Conservation (phyloP, 2,888 invertebrate genomes). For the Aspidapion aeneum region DNA sequence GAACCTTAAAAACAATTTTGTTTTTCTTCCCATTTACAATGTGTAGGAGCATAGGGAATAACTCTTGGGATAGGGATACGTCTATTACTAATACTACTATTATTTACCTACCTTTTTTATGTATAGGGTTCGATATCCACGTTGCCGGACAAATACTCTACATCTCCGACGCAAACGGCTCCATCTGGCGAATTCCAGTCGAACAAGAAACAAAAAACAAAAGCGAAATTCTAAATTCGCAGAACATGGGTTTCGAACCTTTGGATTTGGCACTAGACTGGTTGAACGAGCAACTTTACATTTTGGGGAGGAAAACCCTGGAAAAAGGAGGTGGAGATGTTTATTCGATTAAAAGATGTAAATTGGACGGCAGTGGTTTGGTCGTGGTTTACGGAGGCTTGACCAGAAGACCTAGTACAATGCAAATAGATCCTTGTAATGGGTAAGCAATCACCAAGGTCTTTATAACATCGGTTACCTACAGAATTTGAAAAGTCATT, state of each 20-base stretch:
- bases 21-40: no score
- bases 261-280: conserved; percentile 80
- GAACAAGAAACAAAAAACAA: conserved; percentile 46
- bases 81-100: no score
- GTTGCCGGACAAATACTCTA: conserved; percentile 71
- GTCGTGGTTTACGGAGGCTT: conserved; percentile 70
- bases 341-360: conserved; percentile 76
- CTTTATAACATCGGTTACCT: neutral
- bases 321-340: conserved; percentile 44
- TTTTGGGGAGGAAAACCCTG: conserved; percentile 65
- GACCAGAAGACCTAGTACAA: conserved; percentile 66
- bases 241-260: conserved; percentile 61
- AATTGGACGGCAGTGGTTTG: conserved; percentile 68
- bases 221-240: conserved; percentile 55
- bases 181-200: conserved; percentile 52
- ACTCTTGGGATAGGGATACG: no score
- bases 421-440: conserved; percentile 90
- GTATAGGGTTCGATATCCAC: conserved; percentile 72
- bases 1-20: no score
- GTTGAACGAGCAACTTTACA: conserved; percentile 80
- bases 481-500: neutral
- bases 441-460: conserved; percentile 68
- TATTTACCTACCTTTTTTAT: no score
- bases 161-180: conserved; percentile 65
- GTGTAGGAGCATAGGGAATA: no score